These are phyloP conservation scores for Erythrocercus mccallii DNA, from an alignment of 2,113 vertebrate genomes.

Conservation along the genomic window DNA sequence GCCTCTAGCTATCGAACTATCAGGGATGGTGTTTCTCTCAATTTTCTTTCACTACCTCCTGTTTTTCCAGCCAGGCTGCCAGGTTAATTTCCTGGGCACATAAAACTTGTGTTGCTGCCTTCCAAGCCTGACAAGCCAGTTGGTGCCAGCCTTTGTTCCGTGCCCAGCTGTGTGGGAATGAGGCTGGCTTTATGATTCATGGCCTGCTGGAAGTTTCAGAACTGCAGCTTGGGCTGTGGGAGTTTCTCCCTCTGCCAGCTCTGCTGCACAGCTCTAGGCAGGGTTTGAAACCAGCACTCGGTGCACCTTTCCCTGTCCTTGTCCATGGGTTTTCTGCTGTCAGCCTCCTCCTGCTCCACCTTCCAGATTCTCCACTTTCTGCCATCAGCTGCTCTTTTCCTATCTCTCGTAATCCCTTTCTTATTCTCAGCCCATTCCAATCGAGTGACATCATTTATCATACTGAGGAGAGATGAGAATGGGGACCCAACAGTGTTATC, in stretches of 20 bases:
- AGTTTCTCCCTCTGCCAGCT: neutral
- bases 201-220: neutral
- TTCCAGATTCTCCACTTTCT: neutral
- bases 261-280: neutral
- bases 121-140: neutral
- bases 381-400: neutral
- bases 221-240: neutral
- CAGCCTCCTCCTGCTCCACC: neutral
- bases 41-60: neutral
- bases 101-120: neutral
- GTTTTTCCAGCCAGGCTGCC: neutral
- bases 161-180: neutral
- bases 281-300: neutral
- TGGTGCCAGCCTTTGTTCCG: neutral
- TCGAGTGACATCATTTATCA: neutral
- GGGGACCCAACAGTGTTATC: neutral
- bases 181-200: neutral
- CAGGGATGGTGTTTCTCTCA: neutral
- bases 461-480: neutral
- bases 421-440: neutral
- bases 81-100: neutral
- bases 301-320: neutral
- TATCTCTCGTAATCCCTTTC: neutral
- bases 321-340: neutral
- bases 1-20: neutral